A percentile compares a stretch with the other conserved stretches of the same genome.
phyloP scores from a whole-genome alignment of 2,113 vertebrate genomes.

The Oreamnos americanus region DNA sequence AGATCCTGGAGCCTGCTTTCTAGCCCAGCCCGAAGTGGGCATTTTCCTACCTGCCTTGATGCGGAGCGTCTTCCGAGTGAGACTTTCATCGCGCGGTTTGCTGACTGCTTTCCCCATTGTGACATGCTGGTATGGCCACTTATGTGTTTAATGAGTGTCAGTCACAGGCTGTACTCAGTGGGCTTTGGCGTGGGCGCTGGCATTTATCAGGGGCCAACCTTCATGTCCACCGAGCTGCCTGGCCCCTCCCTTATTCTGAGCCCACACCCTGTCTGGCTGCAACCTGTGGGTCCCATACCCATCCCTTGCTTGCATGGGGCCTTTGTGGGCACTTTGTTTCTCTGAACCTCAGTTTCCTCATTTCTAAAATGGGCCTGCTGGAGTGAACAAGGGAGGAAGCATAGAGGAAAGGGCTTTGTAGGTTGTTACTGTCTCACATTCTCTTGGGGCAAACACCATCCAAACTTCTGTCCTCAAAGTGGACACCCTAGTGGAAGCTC shows the following conservation, averaged over 20 bases:
- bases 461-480: not conserved
- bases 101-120: not conserved
- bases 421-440: not conserved
- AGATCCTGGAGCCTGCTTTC: not conserved
- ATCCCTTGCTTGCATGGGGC: not conserved
- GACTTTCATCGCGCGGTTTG: fast-evolving
- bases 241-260: not conserved
- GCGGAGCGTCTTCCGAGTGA: not conserved
- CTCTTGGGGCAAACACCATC: not conserved
- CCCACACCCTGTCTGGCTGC: fast-evolving
- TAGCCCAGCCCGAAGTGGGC: fast-evolving
- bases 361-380: not conserved
- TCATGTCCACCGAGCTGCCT: not conserved
- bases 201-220: fast-evolving
- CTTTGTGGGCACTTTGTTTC: not conserved
- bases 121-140: fast-evolving
- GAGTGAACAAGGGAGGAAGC: not conserved
- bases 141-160: fast-evolving
- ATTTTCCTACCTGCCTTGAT: not conserved
- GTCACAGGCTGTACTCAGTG: fast-evolving
- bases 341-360: not conserved
- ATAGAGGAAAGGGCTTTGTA: not conserved
- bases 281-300: not conserved
- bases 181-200: not conserved
- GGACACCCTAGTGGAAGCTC: not conserved